Conservation (phyloP, 1,140 invertebrate genomes). For the Megalopta genalis region DNA sequence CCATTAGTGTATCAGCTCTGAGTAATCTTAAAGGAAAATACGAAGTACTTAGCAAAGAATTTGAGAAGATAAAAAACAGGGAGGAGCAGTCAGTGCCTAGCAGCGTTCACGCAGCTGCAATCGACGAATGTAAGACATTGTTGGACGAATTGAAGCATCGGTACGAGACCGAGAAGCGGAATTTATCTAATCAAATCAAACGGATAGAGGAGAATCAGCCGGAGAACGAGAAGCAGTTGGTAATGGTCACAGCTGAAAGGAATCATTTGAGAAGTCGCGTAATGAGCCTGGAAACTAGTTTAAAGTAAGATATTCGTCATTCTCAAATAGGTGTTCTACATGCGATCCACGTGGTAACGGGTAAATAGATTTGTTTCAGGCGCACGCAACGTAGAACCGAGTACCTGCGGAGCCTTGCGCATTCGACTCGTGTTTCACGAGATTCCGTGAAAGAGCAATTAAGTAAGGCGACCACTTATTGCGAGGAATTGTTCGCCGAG, state of each 20-base stretch:
- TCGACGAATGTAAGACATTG: conserved; percentile 83
- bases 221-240: conserved; percentile 76
- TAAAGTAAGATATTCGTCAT: conserved; percentile 75
- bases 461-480: conserved; percentile 81
- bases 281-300: conserved; percentile 77
- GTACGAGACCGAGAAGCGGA: conserved; percentile 82
- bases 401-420: conserved; percentile 75
- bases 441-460: conserved; percentile 81
- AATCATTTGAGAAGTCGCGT: conserved; percentile 77
- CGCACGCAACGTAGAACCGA: conserved; percentile 78
- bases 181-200: conserved; percentile 74
- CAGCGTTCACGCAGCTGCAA: conserved; percentile 80
- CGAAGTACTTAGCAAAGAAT: conserved; percentile 77
- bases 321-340: conserved; percentile 12
- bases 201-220: conserved; percentile 74
- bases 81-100: conserved; percentile 80
- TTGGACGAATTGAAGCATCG: conserved; percentile 84
- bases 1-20: conserved; percentile 80
- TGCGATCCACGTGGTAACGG: neutral
- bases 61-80: conserved; percentile 81
- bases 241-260: conserved; percentile 75
- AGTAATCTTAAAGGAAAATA: conserved; percentile 81
- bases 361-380: conserved; percentile 68
- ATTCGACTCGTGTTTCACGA: conserved; percentile 79
- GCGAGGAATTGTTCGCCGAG: conserved; percentile 81